Conservation (phyloP, 2,888 invertebrate genomes). For the Ectemnius cavifrons region DNA sequence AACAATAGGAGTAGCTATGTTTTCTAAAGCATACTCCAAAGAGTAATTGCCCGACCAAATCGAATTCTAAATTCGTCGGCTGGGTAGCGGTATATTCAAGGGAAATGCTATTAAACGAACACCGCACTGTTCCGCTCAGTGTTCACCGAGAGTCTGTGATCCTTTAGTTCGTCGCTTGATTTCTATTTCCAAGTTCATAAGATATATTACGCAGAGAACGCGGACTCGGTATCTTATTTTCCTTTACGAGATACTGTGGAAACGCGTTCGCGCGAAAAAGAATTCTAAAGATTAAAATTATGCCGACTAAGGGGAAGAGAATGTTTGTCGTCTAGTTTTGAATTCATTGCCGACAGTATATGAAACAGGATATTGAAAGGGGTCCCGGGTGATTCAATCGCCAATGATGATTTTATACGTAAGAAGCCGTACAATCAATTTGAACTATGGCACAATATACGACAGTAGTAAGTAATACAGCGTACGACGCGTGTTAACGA, state of each 20-base stretch:
- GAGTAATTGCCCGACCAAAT: background rate
- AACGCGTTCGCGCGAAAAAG: too few species aligned
- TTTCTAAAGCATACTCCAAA: background rate
- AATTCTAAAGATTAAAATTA: too few species aligned
- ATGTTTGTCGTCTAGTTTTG: too few species aligned
- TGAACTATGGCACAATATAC: constrained; percentile 49
- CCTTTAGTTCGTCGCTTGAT: background rate
- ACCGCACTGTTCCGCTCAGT: background rate
- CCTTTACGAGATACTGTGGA: too few species aligned
- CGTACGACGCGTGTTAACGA: constrained; percentile 15
- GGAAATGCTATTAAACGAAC: background rate
- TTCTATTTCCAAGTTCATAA: too few species aligned
- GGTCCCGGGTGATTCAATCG: too few species aligned
- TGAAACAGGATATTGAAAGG: too few species aligned
- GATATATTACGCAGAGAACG: too few species aligned
- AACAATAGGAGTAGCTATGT: background rate
- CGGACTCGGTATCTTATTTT: too few species aligned
- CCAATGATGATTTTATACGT: constrained; percentile 38
- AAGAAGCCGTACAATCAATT: constrained; percentile 43
- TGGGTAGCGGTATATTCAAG: background rate
- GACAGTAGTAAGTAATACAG: constrained; percentile 18
- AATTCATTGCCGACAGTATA: too few species aligned
- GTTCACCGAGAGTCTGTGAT: constrained; percentile 5
- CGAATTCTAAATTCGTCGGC: constrained; percentile 3
- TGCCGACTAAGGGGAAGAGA: too few species aligned